Evolutionary conservation across 1,140 invertebrate genomes (phyloP), one percentile per base, ranked within the genome.

Genomic region (Brachionus calyciflorus): DNA sequence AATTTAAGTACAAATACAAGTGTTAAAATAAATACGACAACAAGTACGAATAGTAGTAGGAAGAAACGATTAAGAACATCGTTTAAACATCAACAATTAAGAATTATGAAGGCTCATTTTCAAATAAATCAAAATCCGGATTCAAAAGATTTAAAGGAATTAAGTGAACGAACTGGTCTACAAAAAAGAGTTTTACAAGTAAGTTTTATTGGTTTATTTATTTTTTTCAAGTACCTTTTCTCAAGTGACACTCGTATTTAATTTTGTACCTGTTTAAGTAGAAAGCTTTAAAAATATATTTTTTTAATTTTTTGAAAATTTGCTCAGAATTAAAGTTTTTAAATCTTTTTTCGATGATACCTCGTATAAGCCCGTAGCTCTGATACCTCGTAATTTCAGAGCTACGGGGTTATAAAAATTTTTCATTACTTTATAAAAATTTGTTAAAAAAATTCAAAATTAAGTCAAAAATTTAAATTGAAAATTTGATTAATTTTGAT

Each of bases 101-200:
- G 94, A 78, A 96, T 94, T 78, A 98, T 99, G 94, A 98, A 98
- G 87, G 92, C 92, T 78, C 98, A 98, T 86, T 99, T 98, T 87
- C 90, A 93, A 78, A 91, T 97, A 84, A 99, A 98, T 88, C 96
- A 98, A 87, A 98, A 99, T 88, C 96, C 96, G 0, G 94, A 98
- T 85, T 93, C 95, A 70, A 97, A 98, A 87, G 95, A 98, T 87
- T 87, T 98, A 51, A 97, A 97, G 84, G 93, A 96, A 83, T 89
- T 98, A 79, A 94, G 94, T 57, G 93, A 96, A 87, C 98, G 98
- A 88, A 99, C 96, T 65, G 94, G 94, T 76, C 89, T 99, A 78
- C 93, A 94, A 78, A 99, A 99, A 87, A 89, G 96, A 84, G 96
- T 99, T 77, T 87, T 99, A 79, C 96, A 99, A 91, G 96, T 98